These are phyloP conservation scores for Natrix natrix DNA, from an alignment of 2,797 vertebrate genomes.

Conservation along the genomic window DNA sequence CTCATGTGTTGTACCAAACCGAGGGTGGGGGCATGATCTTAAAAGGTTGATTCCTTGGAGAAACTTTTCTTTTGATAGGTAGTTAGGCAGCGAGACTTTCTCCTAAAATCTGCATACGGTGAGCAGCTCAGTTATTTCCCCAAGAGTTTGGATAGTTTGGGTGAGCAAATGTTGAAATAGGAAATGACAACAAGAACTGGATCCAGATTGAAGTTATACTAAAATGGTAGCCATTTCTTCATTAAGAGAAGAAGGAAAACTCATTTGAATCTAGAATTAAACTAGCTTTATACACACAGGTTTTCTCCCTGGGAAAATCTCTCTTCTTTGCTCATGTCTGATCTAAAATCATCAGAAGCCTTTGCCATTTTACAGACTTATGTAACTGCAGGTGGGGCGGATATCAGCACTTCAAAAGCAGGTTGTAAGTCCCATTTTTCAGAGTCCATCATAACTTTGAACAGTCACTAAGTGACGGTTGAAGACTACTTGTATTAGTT, in stretches of 20 bases:
- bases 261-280: not conserved
- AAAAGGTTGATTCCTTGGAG: not conserved
- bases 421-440: not conserved
- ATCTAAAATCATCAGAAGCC: not conserved
- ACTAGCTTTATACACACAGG: not conserved
- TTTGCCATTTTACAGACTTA: not conserved
- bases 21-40: not conserved
- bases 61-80: not conserved
- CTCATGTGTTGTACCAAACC: not conserved
- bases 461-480: not conserved
- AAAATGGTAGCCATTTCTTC: not conserved
- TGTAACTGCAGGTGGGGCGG: not conserved
- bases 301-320: not conserved
- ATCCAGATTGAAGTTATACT: not conserved
- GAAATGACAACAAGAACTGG: not conserved
- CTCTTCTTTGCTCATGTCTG: not conserved
- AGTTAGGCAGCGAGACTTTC: not conserved
- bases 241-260: not conserved
- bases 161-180: not conserved
- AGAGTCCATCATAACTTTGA: not conserved
- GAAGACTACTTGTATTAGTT: not conserved
- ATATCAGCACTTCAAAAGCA: not conserved
- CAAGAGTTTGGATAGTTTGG: not conserved
- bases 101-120: not conserved
- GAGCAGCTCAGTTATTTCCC: not conserved